These are phyloP conservation scores for Drosophila maculinotata DNA, from an alignment of 2,888 invertebrate genomes.

Conservation along the genomic window DNA sequence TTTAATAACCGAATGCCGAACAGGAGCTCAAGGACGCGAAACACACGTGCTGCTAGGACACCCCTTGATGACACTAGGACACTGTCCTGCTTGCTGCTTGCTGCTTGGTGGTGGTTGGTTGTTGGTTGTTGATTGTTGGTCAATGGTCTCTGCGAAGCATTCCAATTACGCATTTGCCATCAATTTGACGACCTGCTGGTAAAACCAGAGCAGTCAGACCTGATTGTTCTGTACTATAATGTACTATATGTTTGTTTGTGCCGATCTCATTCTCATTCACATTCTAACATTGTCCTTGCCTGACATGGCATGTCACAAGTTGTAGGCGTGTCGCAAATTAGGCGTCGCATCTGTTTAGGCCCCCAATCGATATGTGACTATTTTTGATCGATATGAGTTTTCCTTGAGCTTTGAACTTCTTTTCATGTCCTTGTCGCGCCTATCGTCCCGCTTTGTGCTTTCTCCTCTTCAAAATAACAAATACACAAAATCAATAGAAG, in stretches of 20 bases:
- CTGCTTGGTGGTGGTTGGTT: too few relatives aligned
- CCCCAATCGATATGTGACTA: constrained; percentile 58
- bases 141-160: constrained; percentile 44
- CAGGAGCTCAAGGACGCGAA: constrained; percentile 55
- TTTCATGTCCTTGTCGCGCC: constrained; percentile 67
- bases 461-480: constrained; percentile 12
- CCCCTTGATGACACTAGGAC: constrained; percentile 23
- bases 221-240: constrained; percentile 14
- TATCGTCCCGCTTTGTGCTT: constrained; percentile 37
- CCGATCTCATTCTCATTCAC: constrained; percentile 50
- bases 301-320: constrained; percentile 59
- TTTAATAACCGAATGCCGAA: constrained; percentile 68
- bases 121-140: constrained; percentile 16
- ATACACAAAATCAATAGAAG: constrained; percentile 39
- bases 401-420: constrained; percentile 74
- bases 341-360: constrained; percentile 68
- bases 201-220: constrained; percentile 15
- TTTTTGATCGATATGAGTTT: constrained; percentile 61
- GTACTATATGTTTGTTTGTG: constrained; percentile 32
- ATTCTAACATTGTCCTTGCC: constrained; percentile 57
- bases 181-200: constrained; percentile 41
- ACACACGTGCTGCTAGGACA: constrained; percentile 49
- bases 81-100: not conserved
- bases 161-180: constrained; percentile 53
- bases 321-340: constrained; percentile 67